Evolutionary conservation across 2,797 vertebrate species (phyloP), one percentile per base, ranked within the genome.

Genomic region (Gallinago solitaria): DNA sequence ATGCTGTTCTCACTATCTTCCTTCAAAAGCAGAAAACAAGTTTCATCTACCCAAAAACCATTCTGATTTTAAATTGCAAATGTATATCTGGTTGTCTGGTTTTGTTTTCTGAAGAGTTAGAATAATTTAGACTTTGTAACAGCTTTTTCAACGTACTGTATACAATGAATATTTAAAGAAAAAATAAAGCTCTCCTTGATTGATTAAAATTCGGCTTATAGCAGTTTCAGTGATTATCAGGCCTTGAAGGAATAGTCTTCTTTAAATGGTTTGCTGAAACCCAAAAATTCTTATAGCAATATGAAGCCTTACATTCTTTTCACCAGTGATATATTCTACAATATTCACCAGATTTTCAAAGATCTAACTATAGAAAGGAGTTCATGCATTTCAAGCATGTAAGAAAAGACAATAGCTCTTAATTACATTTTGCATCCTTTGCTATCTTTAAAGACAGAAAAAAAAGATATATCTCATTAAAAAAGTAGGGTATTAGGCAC

Each of bases 11-110:
- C 33, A 20, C 23, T 39, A 19, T 87, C 75, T 91, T 88, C 76
- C 74, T 90, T 92, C 88, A 90, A 88, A 96, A 92, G 56, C 33
- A 60, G 50, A 89, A 90, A 81, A 32, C 32, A 95, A 86, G 28
- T 83, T 80, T 68, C 21, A 86, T 81, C 56, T 84, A 60, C 78
- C 61, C 14, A 3, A 76, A 94, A 94, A 16, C 2, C 14, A 54
- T 15, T 56, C 32, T 30, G 24, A 67, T 78, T 90, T 91, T 69
- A 87, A 93, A 87, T 54, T 91, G 18, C 39, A 76, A 84, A 91
- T 84, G 20, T 51, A 5, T 65, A 71, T 69, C 59, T 83, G 32
- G 50, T 83, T 63, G 10, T 64, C 33, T 84, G 39, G 12, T 56
- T 79, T 80, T 68, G 39, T 32, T 56, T 95, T 90, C 54, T 78